Evolutionary conservation across 2,797 vertebrate genomes (phyloP).

Genomic region (Chromobotia macracanthus): DNA sequence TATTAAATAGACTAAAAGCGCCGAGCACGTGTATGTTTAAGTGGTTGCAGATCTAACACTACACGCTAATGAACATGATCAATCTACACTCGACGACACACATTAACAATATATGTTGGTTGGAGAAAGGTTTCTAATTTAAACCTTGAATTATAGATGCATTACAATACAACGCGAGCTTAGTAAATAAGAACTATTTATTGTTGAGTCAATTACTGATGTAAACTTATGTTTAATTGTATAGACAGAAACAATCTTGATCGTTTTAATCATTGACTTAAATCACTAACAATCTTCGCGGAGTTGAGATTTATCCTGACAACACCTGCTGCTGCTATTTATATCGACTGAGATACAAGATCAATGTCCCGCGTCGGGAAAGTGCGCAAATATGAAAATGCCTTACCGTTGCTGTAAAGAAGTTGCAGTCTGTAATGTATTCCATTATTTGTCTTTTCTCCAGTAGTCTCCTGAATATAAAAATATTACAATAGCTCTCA

Average conservation of each 20-base stretch:
- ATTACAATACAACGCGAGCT: conserved; percentile 23
- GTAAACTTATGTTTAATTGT: conserved; percentile 33
- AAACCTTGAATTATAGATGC: conserved; percentile 39
- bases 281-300: conserved; percentile 26
- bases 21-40: neutral
- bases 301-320: conserved; percentile 6
- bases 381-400: conserved; percentile 24
- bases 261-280: neutral
- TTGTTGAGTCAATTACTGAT: conserved; percentile 3
- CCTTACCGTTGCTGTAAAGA: conserved; percentile 97
- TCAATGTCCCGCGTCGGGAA: conserved; percentile 21
- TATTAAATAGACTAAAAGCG: neutral
- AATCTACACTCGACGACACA: conserved; percentile 36
- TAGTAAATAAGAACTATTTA: conserved; percentile 5
- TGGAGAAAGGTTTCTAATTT: conserved; percentile 33
- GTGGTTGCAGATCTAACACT: conserved; percentile 19
- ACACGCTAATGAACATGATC: conserved; percentile 30
- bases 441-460: conserved; percentile 98
- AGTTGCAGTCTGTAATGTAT: conserved; percentile 98
- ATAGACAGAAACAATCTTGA: conserved; percentile 12
- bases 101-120: conserved; percentile 7
- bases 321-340: conserved; percentile 33
- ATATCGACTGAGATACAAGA: conserved; percentile 31
- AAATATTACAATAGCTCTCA: conserved; percentile 41
- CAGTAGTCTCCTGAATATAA: conserved; percentile 88